Evolutionary conservation across 2,888 invertebrate genomes (phyloP), one percentile per base, ranked within the genome.

Genomic region (Cenopis cana): DNA sequence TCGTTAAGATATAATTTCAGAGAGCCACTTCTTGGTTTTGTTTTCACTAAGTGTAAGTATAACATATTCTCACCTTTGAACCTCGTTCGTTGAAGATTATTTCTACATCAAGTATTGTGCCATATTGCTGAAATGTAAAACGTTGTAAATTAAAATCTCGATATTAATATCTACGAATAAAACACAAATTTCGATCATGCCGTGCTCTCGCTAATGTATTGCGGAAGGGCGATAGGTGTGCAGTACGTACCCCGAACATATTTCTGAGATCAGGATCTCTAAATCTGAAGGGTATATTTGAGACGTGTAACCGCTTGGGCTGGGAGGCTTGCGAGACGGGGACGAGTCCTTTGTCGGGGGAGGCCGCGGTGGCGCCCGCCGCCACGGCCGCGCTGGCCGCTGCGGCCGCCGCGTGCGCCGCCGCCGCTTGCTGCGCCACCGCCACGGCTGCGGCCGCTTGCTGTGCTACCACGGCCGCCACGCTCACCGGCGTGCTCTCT

Each of bases 81-180:
- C 99, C 99, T 82, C 99, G 96, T 95, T 99, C 99, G 94, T 99
- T 99, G 96, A 99, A 99, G 93, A 99, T 99, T 87, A 99, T 99
- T 96, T 99, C 99, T 94, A 99, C 99, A 94, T 99, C 99, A 93
- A 99, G 96, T 91, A 99, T 99, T 86, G 97, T 96, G 90, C 99
- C 99, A 95, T 98, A 99, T 97, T 99, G 98, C 98, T 99, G 95
- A 88, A 96, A 96, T 90, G 87, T 84, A 93, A 94, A 91, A 90
- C 77, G 79, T 79, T 74, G 75, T 55, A 77, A 74, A 80, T 87
- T 87, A 85, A 83, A 85, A 81, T 76, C 78, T 72, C 52, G 17
- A 55, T 55, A 68, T 41, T 29, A 10, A 49, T 29, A 41, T 61
- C 60, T 68, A 71, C 65, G 33, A 67, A 68, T 50, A 68, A 73